phyloP scores from a whole-genome alignment of 2,113 vertebrate genomes.

The Myiagra hebetior region DNA sequence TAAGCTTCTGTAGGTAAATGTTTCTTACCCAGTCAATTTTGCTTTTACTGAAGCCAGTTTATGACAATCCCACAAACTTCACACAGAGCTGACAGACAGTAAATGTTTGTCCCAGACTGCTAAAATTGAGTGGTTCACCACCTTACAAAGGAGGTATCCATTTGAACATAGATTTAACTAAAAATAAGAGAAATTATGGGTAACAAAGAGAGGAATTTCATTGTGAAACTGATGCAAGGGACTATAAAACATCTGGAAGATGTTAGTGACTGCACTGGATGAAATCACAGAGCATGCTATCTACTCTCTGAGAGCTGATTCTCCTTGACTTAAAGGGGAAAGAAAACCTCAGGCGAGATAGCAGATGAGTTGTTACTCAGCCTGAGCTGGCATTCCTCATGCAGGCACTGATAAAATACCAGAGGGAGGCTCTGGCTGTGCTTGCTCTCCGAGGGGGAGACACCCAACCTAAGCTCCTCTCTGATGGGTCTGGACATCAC shows the following conservation, averaged over 20 bases:
- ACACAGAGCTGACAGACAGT: neutral
- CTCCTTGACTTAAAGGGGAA: constrained; percentile 35
- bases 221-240: constrained; percentile 5
- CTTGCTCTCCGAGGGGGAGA: neutral
- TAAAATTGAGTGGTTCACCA: neutral
- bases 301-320: neutral
- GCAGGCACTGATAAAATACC: constrained; percentile 58
- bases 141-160: neutral
- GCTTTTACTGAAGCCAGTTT: neutral
- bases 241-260: constrained; percentile 73
- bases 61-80: neutral
- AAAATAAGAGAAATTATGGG: neutral
- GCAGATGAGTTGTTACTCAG: constrained; percentile 6
- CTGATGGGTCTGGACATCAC: neutral
- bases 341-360: constrained; percentile 24
- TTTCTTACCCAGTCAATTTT: neutral
- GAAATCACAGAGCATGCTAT: constrained; percentile 50
- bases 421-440: neutral
- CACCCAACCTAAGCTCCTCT: neutral
- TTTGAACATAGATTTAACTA: neutral
- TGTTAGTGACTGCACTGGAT: constrained; percentile 53
- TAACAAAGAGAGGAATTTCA: constrained; percentile 41
- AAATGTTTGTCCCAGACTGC: neutral
- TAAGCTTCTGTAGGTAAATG: neutral
- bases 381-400: constrained; percentile 21